Evolutionary conservation across 2,888 invertebrate genomes (phyloP).

Genomic region (Gisinianus flammeolus): DNA sequence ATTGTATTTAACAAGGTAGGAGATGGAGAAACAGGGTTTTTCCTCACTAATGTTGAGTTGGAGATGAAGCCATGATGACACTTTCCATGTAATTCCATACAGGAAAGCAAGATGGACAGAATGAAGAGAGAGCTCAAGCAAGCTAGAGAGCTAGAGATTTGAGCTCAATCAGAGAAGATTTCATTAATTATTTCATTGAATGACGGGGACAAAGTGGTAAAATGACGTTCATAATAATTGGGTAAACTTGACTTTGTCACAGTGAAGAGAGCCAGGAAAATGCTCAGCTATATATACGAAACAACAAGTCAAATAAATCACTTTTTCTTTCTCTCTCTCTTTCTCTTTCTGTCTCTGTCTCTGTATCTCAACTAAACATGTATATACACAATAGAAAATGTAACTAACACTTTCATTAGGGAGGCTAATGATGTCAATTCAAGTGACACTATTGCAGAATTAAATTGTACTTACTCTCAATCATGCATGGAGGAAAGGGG

Average conservation of each 20-base stretch:
- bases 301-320: neutral
- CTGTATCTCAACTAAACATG: neutral
- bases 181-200: slow-evolving; percentile 7
- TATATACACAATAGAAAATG: too few species aligned
- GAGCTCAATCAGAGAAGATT: neutral
- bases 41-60: too few species aligned
- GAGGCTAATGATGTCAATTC: too few species aligned
- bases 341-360: neutral
- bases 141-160: neutral
- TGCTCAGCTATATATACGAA: too few species aligned
- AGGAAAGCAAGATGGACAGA: neutral
- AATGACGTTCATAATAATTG: neutral
- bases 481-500: too few species aligned
- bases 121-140: neutral
- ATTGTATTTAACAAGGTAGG: neutral
- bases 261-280: too few species aligned
- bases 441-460: too few species aligned
- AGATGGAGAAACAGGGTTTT: neutral
- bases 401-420: too few species aligned
- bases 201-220: neutral
- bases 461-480: too few species aligned
- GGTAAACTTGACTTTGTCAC: neutral
- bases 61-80: too few species aligned
- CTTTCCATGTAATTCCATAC: too few species aligned
- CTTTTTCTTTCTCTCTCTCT: neutral